These are phyloP conservation scores for Glossophaga mutica DNA, from an alignment of 2,797 vertebrate genomes.

Conservation along the genomic window DNA sequence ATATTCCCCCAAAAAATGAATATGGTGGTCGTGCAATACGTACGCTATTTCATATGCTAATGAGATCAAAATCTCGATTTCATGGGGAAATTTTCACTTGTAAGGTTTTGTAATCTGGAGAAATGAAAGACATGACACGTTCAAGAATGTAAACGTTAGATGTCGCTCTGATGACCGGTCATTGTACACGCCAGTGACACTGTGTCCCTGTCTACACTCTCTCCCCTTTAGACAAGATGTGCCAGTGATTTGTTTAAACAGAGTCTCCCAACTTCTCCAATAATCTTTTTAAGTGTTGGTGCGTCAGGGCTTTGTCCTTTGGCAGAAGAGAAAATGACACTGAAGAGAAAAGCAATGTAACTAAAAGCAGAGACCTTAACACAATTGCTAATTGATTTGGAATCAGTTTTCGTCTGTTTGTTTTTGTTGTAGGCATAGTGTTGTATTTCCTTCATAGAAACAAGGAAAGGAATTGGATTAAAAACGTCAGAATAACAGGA, in stretches of 20 bases:
- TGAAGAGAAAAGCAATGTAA: neutral
- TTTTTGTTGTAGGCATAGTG: neutral
- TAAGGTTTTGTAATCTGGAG: neutral
- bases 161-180: neutral
- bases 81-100: neutral
- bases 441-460: slow-evolving; percentile 22
- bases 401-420: slow-evolving; percentile 17
- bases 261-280: neutral
- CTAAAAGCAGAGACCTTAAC: neutral
- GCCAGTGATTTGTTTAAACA: neutral
- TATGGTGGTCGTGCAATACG: neutral
- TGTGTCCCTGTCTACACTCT: neutral
- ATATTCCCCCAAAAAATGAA: neutral
- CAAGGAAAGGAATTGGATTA: neutral
- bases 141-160: neutral
- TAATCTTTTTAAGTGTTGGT: neutral
- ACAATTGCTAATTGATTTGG: slow-evolving; percentile 7
- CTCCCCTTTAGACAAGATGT: neutral
- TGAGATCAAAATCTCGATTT: neutral
- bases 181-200: neutral
- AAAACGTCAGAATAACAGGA: slow-evolving; percentile 56
- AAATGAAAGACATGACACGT: neutral
- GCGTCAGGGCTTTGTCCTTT: neutral
- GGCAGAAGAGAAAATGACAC: neutral
- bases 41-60: neutral